These are phyloP conservation scores for Propithecus deckenii DNA, from an alignment of 2,797 vertebrate species.

Conservation along the genomic window DNA sequence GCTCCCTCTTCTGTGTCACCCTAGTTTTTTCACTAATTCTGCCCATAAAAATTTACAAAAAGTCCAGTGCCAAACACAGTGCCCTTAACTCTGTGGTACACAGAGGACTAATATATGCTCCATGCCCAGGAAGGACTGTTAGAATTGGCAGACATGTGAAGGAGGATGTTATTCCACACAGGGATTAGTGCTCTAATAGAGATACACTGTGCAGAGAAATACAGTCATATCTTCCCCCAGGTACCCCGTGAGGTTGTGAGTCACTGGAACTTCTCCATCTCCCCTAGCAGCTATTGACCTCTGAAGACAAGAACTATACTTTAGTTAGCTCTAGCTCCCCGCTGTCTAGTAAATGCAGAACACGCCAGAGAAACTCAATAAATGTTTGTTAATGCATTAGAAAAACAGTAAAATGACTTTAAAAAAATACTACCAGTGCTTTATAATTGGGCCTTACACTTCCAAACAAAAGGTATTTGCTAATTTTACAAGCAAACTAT, in stretches of 20 bases:
- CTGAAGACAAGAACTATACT: not conserved
- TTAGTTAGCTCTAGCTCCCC: not conserved
- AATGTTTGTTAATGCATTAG: fast-evolving
- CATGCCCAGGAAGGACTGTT: fast-evolving
- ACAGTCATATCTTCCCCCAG: not conserved
- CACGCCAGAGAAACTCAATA: fast-evolving
- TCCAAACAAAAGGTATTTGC: too few relatives aligned
- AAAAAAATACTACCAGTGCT: not conserved
- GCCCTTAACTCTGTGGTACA: fast-evolving
- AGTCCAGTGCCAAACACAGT: too few relatives aligned
- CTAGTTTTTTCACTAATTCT: not conserved
- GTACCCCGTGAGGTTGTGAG: fast-evolving
- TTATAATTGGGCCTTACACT: fast-evolving
- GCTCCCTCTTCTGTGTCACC: not conserved
- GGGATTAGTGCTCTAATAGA: fast-evolving
- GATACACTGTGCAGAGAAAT: too few relatives aligned
- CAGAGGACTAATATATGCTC: fast-evolving
- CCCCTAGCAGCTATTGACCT: fast-evolving
- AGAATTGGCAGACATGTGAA: not conserved
- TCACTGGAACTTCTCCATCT: not conserved
- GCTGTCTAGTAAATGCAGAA: not conserved
- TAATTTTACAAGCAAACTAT: fast-evolving
- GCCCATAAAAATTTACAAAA: not conserved
- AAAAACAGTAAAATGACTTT: not conserved
- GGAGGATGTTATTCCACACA: fast-evolving